Base-by-base conservation (phyloP, 2,113 vertebrate species). In the Platanista minor region DNA sequence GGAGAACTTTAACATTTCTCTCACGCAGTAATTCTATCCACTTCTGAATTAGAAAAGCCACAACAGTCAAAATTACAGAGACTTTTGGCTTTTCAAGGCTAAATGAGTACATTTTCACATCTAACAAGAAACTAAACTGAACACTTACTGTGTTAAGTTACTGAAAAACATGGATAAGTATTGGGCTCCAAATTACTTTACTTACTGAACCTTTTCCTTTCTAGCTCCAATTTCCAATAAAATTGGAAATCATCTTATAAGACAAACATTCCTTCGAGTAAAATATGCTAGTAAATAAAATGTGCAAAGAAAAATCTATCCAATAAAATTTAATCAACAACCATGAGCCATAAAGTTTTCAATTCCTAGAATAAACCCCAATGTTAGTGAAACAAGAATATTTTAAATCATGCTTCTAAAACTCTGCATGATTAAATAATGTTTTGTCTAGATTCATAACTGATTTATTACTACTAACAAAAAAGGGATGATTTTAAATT, bases 391-490 rank as follows among this genome's bases (percentile, higher is more conserved):
- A 93, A 87, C 77, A 89, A 69, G 23, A 46, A 6, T n/a, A 83
- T 69, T 86, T 93, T 27, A 94, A 95, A 87, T 41, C 6, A 72
- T 27, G 59, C 90, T 92, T 66, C 69, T 85, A 80, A 82, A 91
- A 71, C 20, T 75, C 62, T 64, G 17, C 61, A 39, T 46, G 36
- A 94, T 67, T 90, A 89, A 77, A 27, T 43, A 84, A 87, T 6
- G 36, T 31, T 86, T 93, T 88, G 33, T 88, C 12, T 81, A 64
- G 64, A 88, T 43, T 61, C 36, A 25, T 17, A 57, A 41, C 9
- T 49, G 69, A 82, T 72, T 66, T 84, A 62, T 46, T 13, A 80
- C 11, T 49, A 66, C 2, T 20, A 15, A 92, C 61, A 69, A 82
- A 80, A 71, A 67, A 71, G 49, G 12, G 11, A 78, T 57, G 33